Evolutionary conservation across 1,140 invertebrate genomes (phyloP), one percentile per base, ranked within the genome.

Genomic region (Drosophila malerkotliana): DNA sequence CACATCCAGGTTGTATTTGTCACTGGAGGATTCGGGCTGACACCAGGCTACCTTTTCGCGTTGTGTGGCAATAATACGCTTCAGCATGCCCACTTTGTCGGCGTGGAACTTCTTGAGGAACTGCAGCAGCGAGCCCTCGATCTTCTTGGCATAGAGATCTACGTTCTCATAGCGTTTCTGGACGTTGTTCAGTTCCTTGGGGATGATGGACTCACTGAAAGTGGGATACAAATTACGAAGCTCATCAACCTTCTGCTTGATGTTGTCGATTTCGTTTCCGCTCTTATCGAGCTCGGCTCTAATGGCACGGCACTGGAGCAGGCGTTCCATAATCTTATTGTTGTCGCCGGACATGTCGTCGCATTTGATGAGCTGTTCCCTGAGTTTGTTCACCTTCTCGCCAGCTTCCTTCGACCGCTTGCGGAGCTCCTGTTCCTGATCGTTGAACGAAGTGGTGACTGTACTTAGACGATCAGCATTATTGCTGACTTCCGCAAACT

Each of bases 31-130:
- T 91, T 98, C 97, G 0, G 96, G 96, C 69, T 95, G 94, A 92
- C 97, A 98, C 97, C 98, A 99, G n/a, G 94, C 93, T 0, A 98
- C 94, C 92, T 99, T 99, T 87, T 99, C 98, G 71, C 95, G 95
- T 51, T 96, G 94, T 1, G 95, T 95, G 45, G 93, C 93, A 3
- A 98, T 93, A 90, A 96, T 95, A 73, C 97, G 94, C 79, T 97
- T 95, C 18, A 98, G 93, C 85, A 96, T 95, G 48, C 94, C 94
- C 48, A 97, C 94, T 81, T 97, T 97, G 63, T 98, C 97, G 48
- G 95, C 95, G 88, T 97, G 97, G 69, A 97, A 94, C 92, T 98
- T 98, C 77, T 97, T 96, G 30, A 99, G 92, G 91, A 97, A 96
- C 14, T 95, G 95, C 12, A 96, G 92, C 14, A 99, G 91, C 2